Base-by-base conservation (phyloP, 2,888 invertebrate genomes). In the Catocala fraxini region DNA sequence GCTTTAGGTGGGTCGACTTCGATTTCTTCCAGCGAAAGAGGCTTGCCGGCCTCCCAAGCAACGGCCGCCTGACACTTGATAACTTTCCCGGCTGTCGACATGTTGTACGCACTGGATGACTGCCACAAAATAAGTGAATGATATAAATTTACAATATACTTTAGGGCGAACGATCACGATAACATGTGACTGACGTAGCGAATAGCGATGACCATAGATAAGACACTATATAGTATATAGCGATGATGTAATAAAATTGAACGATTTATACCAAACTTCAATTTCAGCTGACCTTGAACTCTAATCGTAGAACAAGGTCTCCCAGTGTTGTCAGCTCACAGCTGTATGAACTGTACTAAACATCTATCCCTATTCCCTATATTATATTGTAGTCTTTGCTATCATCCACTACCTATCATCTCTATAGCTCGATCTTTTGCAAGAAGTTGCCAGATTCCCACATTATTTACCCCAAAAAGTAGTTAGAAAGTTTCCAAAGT, bases 61-160 rank as follows among this genome's bases (percentile, higher is more conserved):
- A 99, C 98, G 1, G 99, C 99, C 25, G 99, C 99, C 84, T 96
- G 96, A 89, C 99, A 99, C 81, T 96, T 96, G 75, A 99, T 99
- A 51, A 96, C 95, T 97, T 97, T 87, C 43, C 91, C 92, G 71
- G 84, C 87, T 63, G 93, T 94, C 59, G 92, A 89, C 92, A 93
- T 93, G 73, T 68, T 88, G 70, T 66, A 64, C 65, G 60, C 64
- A 70, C 77, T 70, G 63, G 59, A 67, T 69, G 56, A 73, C 75
- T 73, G 77, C 77, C 75, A 78, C 75, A 66, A 66, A 71, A 71
- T 56, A 82, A 88, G 73, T 86, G 80, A 80, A 68, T 25, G 34
- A 45, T 25, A 46, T 25, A 6, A 33, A 10, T 1, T 15, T 9
- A 51, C 15, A 9, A 55, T 53, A 34, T 49, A 48, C 5, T 48